Conservation (phyloP, 2,888 invertebrate species). For the Zootermopsis nevadensis region DNA sequence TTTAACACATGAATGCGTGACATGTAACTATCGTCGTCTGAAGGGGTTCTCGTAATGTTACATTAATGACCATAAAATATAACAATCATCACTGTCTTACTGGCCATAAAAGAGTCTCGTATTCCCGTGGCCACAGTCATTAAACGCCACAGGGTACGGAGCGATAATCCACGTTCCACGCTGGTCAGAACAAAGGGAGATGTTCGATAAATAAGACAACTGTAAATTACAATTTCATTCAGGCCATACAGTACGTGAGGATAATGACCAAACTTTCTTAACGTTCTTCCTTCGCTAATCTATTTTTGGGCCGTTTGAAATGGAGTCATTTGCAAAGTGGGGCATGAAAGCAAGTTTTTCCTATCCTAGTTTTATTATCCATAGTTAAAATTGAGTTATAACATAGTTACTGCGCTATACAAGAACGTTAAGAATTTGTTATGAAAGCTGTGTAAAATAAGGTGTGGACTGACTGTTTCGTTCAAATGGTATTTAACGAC, state of each 20-base stretch:
- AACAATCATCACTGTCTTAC: background rate
- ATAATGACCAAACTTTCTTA: background rate
- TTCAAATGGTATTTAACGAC: too few relatives aligned
- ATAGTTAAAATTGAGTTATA: too few relatives aligned
- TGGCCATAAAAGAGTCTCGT: background rate
- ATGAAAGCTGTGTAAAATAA: too few relatives aligned
- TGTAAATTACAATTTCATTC: background rate
- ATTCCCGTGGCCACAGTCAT: background rate
- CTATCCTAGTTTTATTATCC: too few relatives aligned
- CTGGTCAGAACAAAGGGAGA: background rate
- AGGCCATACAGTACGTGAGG: background rate
- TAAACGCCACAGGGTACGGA: background rate
- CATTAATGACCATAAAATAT: background rate
- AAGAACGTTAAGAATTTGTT: too few relatives aligned
- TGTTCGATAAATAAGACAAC: background rate
- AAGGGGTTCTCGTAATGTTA: background rate
- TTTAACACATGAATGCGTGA: too few relatives aligned
- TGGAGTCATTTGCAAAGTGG: background rate
- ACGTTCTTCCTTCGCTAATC: background rate
- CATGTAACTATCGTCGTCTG: background rate
- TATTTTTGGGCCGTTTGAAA: background rate
- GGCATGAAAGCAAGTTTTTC: too few relatives aligned
- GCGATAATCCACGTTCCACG: background rate
- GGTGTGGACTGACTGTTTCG: too few relatives aligned
- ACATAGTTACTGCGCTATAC: too few relatives aligned